These are phyloP conservation scores for Tipula confusa DNA, from an alignment of 2,888 invertebrate genomes.

Conservation along the genomic window DNA sequence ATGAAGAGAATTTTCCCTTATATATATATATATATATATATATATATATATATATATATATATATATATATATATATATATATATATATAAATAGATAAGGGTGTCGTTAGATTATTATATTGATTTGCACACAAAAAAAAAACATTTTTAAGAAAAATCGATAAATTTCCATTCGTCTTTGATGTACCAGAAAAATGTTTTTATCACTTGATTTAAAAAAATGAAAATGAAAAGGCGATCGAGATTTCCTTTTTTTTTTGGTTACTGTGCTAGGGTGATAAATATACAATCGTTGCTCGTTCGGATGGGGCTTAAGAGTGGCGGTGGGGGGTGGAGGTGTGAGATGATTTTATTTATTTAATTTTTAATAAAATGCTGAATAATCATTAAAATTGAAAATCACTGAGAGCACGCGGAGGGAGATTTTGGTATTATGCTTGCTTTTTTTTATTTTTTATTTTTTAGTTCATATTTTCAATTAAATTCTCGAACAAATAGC, in stretches of 20 bases:
- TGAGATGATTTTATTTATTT: slow-evolving; percentile 25
- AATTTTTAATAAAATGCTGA: slow-evolving; percentile 21
- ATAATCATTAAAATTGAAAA: slow-evolving; percentile 25
- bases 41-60: no score
- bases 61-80: no score
- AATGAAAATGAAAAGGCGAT: not conserved
- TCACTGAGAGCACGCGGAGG: not conserved
- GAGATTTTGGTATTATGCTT: no score
- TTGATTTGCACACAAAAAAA: not conserved
- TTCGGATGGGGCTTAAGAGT: no score
- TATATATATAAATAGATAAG: no score
- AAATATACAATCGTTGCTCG: not conserved
- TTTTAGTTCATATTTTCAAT: slow-evolving; percentile 6
- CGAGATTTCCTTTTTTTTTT: slow-evolving; percentile 12
- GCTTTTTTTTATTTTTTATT: no score
- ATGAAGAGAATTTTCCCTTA: not conserved
- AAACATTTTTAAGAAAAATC: not conserved
- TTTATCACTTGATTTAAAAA: not conserved
- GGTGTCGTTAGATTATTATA: not conserved
- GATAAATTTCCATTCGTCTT: not conserved
- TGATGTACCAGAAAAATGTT: not conserved
- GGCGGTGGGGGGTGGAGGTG: no score
- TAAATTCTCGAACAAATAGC: not conserved
- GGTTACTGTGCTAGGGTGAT: not conserved
- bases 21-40: not conserved